A percentile compares a stretch with the other conserved stretches of the same genome.
phyloP scores from a whole-genome alignment of 1,140 invertebrate species.

The Drosophila asahinai region DNA sequence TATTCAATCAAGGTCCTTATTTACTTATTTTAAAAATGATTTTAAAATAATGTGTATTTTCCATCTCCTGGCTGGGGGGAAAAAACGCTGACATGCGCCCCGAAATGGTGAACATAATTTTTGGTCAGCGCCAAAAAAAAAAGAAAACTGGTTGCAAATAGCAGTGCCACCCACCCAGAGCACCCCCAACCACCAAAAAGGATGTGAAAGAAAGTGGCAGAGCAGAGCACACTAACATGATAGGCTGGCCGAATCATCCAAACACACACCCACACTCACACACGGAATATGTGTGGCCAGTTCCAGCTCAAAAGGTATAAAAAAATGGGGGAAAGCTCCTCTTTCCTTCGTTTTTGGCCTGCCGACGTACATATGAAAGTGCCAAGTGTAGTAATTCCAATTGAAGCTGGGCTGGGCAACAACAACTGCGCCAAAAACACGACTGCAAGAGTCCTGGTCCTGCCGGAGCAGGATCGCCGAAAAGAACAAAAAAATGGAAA shows the following conservation, averaged over 20 bases:
- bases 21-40: slow-evolving; percentile 43
- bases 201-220: slow-evolving; percentile 47
- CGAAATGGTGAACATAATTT: slow-evolving; percentile 70
- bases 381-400: slow-evolving; percentile 83
- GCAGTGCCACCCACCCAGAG: slow-evolving; percentile 9
- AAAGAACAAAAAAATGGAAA: slow-evolving; percentile 56
- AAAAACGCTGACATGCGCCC: slow-evolving; percentile 38
- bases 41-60: slow-evolving; percentile 56
- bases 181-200: slow-evolving; percentile 19
- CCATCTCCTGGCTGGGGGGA: slow-evolving; percentile 16
- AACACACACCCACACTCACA: slow-evolving; percentile 30
- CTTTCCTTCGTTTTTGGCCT: slow-evolving; percentile 27
- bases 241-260: slow-evolving; percentile 66
- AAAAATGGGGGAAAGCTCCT: slow-evolving; percentile 7
- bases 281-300: slow-evolving; percentile 39
- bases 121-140: slow-evolving; percentile 51
- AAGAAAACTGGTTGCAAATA: slow-evolving; percentile 41
- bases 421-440: slow-evolving; percentile 22
- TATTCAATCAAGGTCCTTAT: slow-evolving; percentile 18
- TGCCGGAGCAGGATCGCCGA: slow-evolving; percentile 26
- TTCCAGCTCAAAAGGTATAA: slow-evolving; percentile 41
- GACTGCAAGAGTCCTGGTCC: slow-evolving; percentile 53
- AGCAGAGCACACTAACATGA: slow-evolving; percentile 77
- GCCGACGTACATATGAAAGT: slow-evolving; percentile 70
- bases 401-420: slow-evolving; percentile 61